phyloP scores from a whole-genome alignment of 53 echinoderm and acorn worm species.

The Henricia sp. region DNA sequence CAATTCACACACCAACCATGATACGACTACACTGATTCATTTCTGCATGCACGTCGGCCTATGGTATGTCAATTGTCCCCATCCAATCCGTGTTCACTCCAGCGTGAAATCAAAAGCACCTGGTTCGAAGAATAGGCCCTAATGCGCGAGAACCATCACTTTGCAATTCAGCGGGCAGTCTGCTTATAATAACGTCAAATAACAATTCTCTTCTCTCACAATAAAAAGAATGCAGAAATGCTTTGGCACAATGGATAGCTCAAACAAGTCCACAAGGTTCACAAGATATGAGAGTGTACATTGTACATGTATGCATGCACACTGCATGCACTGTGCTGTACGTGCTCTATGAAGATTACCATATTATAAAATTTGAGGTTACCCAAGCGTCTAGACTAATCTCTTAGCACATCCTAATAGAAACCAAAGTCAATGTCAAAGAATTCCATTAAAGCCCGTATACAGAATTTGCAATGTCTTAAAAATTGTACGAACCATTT shows the following conservation, averaged over 20 bases:
- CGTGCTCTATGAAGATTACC: background rate
- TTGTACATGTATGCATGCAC: no score
- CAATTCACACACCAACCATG: background rate
- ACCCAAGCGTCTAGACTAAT: no score
- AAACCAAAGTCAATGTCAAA: no score
- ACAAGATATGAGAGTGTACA: no score
- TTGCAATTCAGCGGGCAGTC: background rate
- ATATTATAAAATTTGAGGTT: background rate
- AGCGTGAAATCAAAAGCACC: slow-evolving; percentile 49
- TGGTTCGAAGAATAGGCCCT: background rate
- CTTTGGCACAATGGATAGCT: slow-evolving; percentile 7
- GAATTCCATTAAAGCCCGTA: no score
- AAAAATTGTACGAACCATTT: no score
- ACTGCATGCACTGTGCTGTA: background rate
- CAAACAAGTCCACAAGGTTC: no score
- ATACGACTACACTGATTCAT: background rate
- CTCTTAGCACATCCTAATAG: no score
- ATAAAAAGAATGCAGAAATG: slow-evolving; percentile 1
- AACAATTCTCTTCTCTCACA: slow-evolving; percentile 7
- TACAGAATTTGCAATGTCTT: no score
- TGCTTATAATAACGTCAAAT: background rate
- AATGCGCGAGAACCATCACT: slow-evolving; percentile 17
- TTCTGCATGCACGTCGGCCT: background rate
- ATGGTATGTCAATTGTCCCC: background rate
- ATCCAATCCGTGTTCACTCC: background rate